These are phyloP conservation scores for Drosophila austrosaltans DNA, from an alignment of 2,888 invertebrate genomes.

Conservation along the genomic window DNA sequence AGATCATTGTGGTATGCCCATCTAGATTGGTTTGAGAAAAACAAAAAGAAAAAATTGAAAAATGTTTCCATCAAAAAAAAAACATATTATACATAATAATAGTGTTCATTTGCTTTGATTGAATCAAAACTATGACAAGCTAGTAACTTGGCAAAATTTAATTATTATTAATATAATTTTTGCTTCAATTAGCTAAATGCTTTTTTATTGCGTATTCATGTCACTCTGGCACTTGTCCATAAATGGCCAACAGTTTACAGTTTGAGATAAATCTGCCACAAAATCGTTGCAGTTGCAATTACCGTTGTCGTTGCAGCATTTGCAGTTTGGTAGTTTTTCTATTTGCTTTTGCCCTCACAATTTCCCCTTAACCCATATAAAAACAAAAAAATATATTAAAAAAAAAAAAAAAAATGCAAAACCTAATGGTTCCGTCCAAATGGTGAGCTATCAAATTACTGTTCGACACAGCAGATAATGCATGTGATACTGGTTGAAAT, in stretches of 20 bases:
- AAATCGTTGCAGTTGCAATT: not conserved
- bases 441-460: constrained; percentile 14
- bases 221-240: not conserved
- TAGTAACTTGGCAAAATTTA: not conserved
- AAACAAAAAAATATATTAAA: not conserved
- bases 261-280: constrained; percentile 14
- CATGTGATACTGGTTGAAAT: constrained; percentile 31
- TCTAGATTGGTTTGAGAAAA: not conserved
- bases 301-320: not conserved
- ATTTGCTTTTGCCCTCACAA: not conserved
- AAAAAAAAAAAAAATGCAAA: not conserved
- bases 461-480: constrained; percentile 20
- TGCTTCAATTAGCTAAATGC: not conserved
- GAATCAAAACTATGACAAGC: not conserved
- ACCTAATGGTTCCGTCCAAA: constrained; percentile 14
- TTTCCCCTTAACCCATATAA: constrained; percentile 19
- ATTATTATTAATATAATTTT: not conserved
- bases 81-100: constrained; percentile 3
- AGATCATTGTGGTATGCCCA: constrained; percentile 5
- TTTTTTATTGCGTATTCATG: constrained; percentile 1
- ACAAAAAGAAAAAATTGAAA: not conserved
- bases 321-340: not conserved
- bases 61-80: constrained; percentile 2
- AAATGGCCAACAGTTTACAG: constrained; percentile 2
- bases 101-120: constrained; percentile 2